Evolutionary conservation across 2,797 vertebrate genomes (phyloP).

Genomic region (Picus viridis): DNA sequence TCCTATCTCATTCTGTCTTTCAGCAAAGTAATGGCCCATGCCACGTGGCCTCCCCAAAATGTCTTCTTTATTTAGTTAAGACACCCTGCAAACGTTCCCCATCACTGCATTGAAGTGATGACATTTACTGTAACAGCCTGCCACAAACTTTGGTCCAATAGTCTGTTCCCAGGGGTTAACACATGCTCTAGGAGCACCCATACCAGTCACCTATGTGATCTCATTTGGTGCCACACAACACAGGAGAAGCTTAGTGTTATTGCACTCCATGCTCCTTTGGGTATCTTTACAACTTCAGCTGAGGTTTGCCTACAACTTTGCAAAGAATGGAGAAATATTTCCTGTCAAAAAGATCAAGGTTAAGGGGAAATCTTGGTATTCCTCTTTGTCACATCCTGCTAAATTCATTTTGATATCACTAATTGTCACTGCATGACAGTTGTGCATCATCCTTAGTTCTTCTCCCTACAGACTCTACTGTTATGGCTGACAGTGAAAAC

Average conservation of each 20-base stretch:
- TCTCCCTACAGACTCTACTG: fast-evolving
- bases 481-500: not conserved
- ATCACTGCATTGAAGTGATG: not conserved
- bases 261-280: not conserved
- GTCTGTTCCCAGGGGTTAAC: not conserved
- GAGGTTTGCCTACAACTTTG: not conserved
- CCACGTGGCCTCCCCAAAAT: slow-evolving; percentile 2
- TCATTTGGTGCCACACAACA: not conserved
- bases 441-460: not conserved
- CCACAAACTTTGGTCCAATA: not conserved
- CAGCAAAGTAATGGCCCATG: not conserved
- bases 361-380: not conserved
- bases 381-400: not conserved
- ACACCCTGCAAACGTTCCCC: slow-evolving; percentile 12
- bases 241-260: not conserved
- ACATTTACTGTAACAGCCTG: not conserved
- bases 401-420: not conserved
- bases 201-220: not conserved
- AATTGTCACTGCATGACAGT: not conserved
- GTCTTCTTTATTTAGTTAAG: slow-evolving; percentile 13
- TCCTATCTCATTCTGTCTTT: not conserved
- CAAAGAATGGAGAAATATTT: not conserved
- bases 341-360: not conserved
- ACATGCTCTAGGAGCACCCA: not conserved
- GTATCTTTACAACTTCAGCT: not conserved